phyloP scores from a whole-genome alignment of 1,140 invertebrate genomes.

The Bathynomus jamesi region DNA sequence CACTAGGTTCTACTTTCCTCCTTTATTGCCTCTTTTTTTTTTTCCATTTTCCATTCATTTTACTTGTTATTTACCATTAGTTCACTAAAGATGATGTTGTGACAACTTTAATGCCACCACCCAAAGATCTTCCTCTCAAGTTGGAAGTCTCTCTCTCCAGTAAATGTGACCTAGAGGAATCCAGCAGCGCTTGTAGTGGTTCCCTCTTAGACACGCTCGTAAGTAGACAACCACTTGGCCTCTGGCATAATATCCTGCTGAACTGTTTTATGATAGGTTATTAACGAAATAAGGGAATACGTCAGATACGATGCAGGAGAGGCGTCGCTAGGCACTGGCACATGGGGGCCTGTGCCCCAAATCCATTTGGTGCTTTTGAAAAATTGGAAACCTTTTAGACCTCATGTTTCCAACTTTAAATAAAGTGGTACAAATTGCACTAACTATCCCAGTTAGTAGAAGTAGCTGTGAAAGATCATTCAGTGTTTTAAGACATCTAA shows the following conservation, averaged over 20 bases:
- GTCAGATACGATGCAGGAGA: neutral
- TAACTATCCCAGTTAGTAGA: too few relatives aligned
- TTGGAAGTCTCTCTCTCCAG: neutral
- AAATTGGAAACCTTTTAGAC: neutral
- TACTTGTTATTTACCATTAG: too few relatives aligned
- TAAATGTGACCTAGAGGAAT: neutral
- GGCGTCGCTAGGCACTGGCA: neutral
- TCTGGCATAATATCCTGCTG: too few relatives aligned
- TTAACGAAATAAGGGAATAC: neutral
- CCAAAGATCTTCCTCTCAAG: neutral
- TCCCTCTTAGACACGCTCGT: neutral
- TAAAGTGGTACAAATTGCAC: too few relatives aligned
- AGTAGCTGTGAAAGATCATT: too few relatives aligned
- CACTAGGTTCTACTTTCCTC: too few relatives aligned
- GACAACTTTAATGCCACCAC: neutral
- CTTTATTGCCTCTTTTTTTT: too few relatives aligned
- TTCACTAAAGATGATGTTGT: neutral
- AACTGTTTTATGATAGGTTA: too few relatives aligned
- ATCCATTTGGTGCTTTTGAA: neutral
- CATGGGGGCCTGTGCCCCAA: neutral
- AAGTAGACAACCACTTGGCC: too few relatives aligned
- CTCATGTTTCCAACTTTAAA: neutral
- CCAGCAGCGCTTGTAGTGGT: neutral
- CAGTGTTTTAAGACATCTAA: too few relatives aligned
- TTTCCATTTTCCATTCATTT: too few relatives aligned